A percentile compares a stretch with the other conserved stretches of the same genome.
Conservation (phyloP, 2,888 invertebrate species). For the Erynnis tages region DNA sequence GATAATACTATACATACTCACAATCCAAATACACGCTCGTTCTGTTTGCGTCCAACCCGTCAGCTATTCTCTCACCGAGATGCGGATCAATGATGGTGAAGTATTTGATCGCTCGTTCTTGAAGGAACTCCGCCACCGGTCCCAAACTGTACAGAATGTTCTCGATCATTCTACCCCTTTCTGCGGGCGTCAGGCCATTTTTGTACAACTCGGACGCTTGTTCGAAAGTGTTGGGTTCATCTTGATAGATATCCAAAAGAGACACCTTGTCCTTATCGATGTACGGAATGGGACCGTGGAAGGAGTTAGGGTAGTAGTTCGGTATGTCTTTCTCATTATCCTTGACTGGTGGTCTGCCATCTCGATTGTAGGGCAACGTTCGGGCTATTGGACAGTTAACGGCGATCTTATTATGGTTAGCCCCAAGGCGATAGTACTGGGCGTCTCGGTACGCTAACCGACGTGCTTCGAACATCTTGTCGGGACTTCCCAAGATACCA, state of each 20-base stretch:
- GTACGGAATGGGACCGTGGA: conserved; percentile 87
- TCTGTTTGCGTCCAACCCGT: conserved; percentile 46
- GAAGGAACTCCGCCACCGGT: conserved; percentile 83
- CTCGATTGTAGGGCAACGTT: conserved; percentile 88
- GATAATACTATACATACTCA: too few species aligned
- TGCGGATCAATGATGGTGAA: conserved; percentile 87
- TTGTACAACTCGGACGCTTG: conserved; percentile 90
- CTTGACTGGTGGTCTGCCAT: conserved; percentile 86
- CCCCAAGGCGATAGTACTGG: conserved; percentile 89
- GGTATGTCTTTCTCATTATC: conserved; percentile 91
- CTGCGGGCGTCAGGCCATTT: conserved; percentile 87
- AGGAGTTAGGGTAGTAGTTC: conserved; percentile 96
- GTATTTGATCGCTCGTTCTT: conserved; percentile 88
- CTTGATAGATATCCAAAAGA: conserved; percentile 78
- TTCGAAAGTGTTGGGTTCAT: conserved; percentile 91
- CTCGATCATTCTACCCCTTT: conserved; percentile 84
- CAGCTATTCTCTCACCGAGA: conserved; percentile 84
- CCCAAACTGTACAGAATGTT: conserved; percentile 87
- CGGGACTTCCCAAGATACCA: conserved; percentile 93
- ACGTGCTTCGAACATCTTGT: conserved; percentile 91
- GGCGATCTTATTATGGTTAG: conserved; percentile 92
- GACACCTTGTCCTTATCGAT: conserved; percentile 75
- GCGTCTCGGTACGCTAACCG: conserved; percentile 92
- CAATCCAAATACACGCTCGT: not conserved
- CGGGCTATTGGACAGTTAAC: conserved; percentile 93